phyloP scores from a whole-genome alignment of 2,797 vertebrate species.

The Eulemur coronatus region DNA sequence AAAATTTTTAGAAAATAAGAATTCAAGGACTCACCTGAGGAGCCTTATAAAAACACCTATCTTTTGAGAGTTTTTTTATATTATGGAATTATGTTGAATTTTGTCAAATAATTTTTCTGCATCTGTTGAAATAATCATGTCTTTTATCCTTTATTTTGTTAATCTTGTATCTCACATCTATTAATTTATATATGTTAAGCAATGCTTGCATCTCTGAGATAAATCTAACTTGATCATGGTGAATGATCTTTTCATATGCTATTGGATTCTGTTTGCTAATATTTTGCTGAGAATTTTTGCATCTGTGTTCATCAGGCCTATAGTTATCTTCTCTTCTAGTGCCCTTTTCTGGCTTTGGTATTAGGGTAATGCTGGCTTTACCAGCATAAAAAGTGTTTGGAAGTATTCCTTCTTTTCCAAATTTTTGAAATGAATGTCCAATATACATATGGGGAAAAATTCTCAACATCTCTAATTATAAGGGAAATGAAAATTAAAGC shows the following conservation, averaged over 20 bases:
- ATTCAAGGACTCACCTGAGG: neutral
- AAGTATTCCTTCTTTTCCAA: neutral
- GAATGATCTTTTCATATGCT: neutral
- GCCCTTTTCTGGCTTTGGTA: neutral
- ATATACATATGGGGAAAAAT: too few relatives aligned
- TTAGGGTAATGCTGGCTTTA: neutral
- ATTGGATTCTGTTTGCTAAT: neutral
- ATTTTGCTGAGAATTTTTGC: neutral
- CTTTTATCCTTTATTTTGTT: neutral
- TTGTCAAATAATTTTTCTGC: neutral
- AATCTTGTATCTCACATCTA: neutral
- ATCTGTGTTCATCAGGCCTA: neutral
- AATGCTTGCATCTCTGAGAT: neutral
- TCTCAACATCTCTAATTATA: neutral
- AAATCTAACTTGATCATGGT: neutral
- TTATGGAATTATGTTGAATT: too few relatives aligned
- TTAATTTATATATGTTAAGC: neutral
- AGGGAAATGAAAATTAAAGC: neutral
- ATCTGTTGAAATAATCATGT: neutral
- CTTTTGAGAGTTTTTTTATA: neutral
- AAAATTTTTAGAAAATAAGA: neutral
- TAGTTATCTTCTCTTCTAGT: neutral
- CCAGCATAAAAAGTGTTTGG: neutral
- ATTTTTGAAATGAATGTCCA: neutral
- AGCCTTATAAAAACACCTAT: neutral